Evolutionary conservation across 2,113 vertebrate species (phyloP), one percentile per base, ranked within the genome.

Genomic region (Scophthalmus maximus): DNA sequence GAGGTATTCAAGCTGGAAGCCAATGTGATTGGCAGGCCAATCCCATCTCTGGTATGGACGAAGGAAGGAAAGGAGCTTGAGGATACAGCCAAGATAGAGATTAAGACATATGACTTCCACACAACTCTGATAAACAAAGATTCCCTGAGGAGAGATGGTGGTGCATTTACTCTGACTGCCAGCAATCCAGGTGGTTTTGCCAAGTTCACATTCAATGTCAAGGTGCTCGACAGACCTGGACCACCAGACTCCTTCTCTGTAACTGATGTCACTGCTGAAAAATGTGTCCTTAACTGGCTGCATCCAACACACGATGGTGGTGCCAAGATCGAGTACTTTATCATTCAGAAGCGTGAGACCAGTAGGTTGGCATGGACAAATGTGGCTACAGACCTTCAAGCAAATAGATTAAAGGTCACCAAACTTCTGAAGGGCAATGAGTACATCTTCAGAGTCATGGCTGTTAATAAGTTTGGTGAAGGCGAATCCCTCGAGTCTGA

Each of bases 401-500:
- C 97, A 15, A 98, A 95, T 84, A 96, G 97, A 85, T 91, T 97
- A 53, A 99, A 99, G 78, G 96, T 98, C 70, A 96, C 95, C 36
- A 99, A 99, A 90, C 93, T 99, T 67, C 87, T 99, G 65, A 96
- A 98, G 90, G 96, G 96, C 85, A 99, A 99, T 83, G 98, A 99
- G 85, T 99, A 99, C 0, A 91, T 99, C 38, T 99, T 99, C 88
- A 95, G 98, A 89, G 97, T 98, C 57, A 98, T 99, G 97, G 97
- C 97, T 83, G 97, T 99, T 70, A 99, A 99, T 90, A 99, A 98
- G 88, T 98, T 98, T 0, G 98, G 97, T 36, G 87, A 96, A 76
- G 98, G 98, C 83, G 98, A 99, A 79, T 92, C 96, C 4, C 78
- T 97, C 49, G 98, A 99, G 90, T 98, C 98, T 67, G 94, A 96